Evolutionary conservation across 2,888 invertebrate genomes (phyloP).

Genomic region (Pegoplata infirma): DNA sequence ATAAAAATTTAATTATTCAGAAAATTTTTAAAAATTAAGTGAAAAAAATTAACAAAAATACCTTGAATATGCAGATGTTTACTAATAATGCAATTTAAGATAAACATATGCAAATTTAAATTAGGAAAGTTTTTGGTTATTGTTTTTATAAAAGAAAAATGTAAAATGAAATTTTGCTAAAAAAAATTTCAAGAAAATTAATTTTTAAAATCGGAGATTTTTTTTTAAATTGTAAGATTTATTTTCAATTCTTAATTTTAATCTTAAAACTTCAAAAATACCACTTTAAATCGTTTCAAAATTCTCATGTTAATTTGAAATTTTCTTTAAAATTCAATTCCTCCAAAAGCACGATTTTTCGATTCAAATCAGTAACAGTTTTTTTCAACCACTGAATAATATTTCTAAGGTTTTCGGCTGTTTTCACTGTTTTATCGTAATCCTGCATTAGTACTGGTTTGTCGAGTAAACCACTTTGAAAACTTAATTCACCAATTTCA

Average conservation of each 20-base stretch:
- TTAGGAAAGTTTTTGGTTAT: too few species aligned
- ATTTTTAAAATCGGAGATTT: too few species aligned
- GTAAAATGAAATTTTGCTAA: too few species aligned
- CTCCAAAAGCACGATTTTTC: slow-evolving; percentile 17
- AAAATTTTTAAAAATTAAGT: not conserved
- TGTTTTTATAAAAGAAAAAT: too few species aligned
- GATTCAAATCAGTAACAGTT: slow-evolving; percentile 9
- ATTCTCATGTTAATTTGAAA: not conserved
- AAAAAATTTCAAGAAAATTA: too few species aligned
- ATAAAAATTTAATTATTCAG: slow-evolving; percentile 13
- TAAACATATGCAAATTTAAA: not conserved
- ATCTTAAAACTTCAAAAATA: too few species aligned
- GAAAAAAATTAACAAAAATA: not conserved
- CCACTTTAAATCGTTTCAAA: too few species aligned
- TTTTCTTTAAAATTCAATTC: not conserved
- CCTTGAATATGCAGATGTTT: slow-evolving; percentile 31
- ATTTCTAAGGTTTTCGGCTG: slow-evolving; percentile 39
- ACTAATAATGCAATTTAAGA: not conserved
- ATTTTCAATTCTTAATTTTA: too few species aligned
- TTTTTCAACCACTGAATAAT: slow-evolving; percentile 59
- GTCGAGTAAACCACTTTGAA: slow-evolving; percentile 70
- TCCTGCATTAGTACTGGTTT: slow-evolving; percentile 72
- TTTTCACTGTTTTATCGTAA: slow-evolving; percentile 69
- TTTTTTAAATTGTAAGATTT: too few species aligned
- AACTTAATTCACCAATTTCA: slow-evolving; percentile 64